Base-by-base conservation (phyloP, 23 tunicate genomes). In the Phallusia fumigata region DNA sequence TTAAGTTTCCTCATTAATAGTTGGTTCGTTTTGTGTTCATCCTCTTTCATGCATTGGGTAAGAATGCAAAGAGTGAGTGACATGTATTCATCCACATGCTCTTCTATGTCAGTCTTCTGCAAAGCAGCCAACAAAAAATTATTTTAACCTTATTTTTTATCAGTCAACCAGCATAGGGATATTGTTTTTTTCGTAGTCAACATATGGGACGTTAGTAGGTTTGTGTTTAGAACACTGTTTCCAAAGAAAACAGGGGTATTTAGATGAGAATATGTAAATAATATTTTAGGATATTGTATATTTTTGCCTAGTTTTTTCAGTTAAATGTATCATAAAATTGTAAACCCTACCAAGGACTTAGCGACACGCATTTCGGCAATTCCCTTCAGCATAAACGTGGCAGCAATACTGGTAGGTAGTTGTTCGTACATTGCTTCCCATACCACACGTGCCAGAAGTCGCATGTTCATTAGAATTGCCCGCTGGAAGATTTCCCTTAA, bases 71-170 rank as follows among this genome's bases (percentile, higher is more conserved):
- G 33, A 19, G 98, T 44, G 0, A 65, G 35, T 11, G 51, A 21
- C 78, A 82, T 74, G 76, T 93, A 93, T 49, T 76, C 84, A 3
- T 87, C 91, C 31, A 86, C 89, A 72, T 87, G 87, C 0, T 58
- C 79, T n/a, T 73, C 0, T n/a, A 84, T 13, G 0, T 75, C 86
- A 15, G 47, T 78, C 84, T 80, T 84, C 97, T 92, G n/a, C n/a
- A n/a, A n/a, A n/a, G n/a, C n/a, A n/a, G n/a, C n/a, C n/a, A n/a
- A n/a, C n/a, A n/a, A n/a, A n/a, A n/a, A n/a, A n/a, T n/a, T n/a
- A n/a, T n/a, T n/a, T n/a, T n/a, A n/a, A n/a, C n/a, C n/a, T n/a
- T n/a, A n/a, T n/a, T n/a, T n/a, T n/a, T n/a, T n/a, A n/a, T n/a
- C n/a, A n/a, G n/a, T n/a, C n/a, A n/a, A n/a, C n/a, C n/a, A n/a